phyloP scores from a whole-genome alignment of 2,888 invertebrate genomes.

The Hanleya hanleyi region DNA sequence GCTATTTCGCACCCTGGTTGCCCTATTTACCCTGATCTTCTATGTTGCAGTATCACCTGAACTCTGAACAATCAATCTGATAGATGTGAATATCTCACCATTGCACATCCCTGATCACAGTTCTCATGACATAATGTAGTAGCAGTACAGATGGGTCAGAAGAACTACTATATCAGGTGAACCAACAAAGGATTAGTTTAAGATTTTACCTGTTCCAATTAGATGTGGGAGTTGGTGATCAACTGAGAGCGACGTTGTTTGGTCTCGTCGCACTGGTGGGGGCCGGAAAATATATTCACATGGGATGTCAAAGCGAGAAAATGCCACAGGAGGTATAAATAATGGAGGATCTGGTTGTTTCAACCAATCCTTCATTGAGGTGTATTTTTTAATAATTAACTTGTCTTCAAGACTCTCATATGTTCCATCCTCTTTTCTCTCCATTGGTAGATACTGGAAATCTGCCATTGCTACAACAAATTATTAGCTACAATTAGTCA shows the following conservation, averaged over 20 bases:
- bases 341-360: constrained; percentile 77
- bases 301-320: constrained; percentile 83
- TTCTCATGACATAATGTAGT: too few relatives aligned
- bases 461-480: constrained; percentile 85
- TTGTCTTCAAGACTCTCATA: constrained; percentile 54
- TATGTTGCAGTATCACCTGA: too few relatives aligned
- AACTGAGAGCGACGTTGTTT: too few relatives aligned
- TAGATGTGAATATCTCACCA: too few relatives aligned
- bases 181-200: too few relatives aligned
- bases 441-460: constrained; percentile 91
- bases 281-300: constrained; percentile 65
- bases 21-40: too few relatives aligned
- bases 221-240: constrained; percentile 45
- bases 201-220: constrained; percentile 65
- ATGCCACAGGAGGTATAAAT: constrained; percentile 84
- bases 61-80: too few relatives aligned
- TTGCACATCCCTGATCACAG: too few relatives aligned
- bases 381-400: constrained; percentile 44
- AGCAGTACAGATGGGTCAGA: too few relatives aligned
- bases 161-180: too few relatives aligned
- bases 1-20: too few relatives aligned
- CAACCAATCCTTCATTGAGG: constrained; percentile 76
- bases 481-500: neutral
- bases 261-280: constrained; percentile 49
- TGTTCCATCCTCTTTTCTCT: constrained; percentile 50